Base-by-base conservation (phyloP, 92 coral and sea anemone genomes). In the Micromussa lordhowensis region DNA sequence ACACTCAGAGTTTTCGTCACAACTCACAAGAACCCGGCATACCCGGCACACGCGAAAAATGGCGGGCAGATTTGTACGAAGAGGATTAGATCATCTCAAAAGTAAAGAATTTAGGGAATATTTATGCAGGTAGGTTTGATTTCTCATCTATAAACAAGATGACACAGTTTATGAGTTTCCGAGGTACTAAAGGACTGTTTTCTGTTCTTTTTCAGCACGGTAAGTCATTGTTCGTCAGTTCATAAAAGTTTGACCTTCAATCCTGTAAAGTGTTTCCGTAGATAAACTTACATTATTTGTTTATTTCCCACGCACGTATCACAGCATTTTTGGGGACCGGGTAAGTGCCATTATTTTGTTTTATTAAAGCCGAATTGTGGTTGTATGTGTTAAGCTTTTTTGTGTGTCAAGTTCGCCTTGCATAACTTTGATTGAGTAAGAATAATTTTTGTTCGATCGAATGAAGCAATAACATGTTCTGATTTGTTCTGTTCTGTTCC, bases 311-410 rank as follows among this genome's bases (percentile, higher is more conserved):
- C 89, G 93, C 77, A 84, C 19, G 24, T 82, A n/a, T 63, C 74
- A 11, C 83, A 97, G 99, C 99, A 97, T 88, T 97, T 97, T 90
- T 97, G 99, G 99, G 99, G 99, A 49, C 99, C 99, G 91, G 98
- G 99, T 97, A 78, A 83, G 87, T 83, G 48, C 7, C 28, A 49
- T 68, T 1, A 22, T 44, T 44, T 7, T 59, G 30, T 63, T 38
- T 14, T 28, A 26, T 26, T n/a, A 31, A 21, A 17, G 44, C 19
- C 14, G 34, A 66, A 11, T 28, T 26, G 38, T 66, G 34, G 32
- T 26, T 26, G 29, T 66, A 1, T 28, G 26, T 10, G 9, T 72
- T 28, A 69, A 69, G 19, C 0, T 69, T 28, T n/a, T n/a, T n/a
- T n/a, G n/a, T n/a, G n/a, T n/a, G n/a, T n/a, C n/a, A n/a, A n/a